phyloP scores from a whole-genome alignment of 2,888 invertebrate species.

The Rhingia rostrata region DNA sequence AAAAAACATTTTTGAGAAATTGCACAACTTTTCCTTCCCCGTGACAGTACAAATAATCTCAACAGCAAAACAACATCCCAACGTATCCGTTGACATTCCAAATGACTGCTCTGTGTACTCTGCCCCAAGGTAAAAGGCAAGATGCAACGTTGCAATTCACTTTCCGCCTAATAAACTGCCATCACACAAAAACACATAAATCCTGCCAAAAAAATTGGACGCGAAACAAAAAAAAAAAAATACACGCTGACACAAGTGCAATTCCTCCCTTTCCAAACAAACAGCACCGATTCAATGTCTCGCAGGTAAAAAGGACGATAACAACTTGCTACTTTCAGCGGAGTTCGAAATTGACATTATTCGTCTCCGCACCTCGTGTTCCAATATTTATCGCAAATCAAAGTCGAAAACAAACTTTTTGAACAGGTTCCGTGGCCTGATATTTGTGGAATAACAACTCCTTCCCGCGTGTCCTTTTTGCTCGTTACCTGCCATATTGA shows the following conservation, averaged over 20 bases:
- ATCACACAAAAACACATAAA: conserved; percentile 47
- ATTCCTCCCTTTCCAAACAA: background rate
- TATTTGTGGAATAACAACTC: conserved; percentile 24
- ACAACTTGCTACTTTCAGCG: background rate
- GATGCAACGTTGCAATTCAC: conserved; percentile 27
- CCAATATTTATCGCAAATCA: conserved; percentile 57
- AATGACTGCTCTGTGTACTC: conserved; percentile 16
- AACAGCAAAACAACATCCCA: conserved; percentile 17
- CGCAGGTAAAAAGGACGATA: background rate
- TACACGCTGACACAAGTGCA: conserved; percentile 2
- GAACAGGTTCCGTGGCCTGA: conserved; percentile 48
- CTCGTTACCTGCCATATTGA: background rate
- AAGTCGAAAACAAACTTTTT: conserved; percentile 64
- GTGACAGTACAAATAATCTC: conserved; percentile 43
- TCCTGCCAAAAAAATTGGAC: conserved; percentile 35
- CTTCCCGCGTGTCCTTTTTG: conserved; percentile 32
- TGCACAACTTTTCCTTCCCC: conserved; percentile 46
- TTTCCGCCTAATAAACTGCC: conserved; percentile 55
- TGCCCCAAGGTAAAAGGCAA: conserved; percentile 50
- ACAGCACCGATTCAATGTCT: background rate
- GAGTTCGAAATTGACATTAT: conserved; percentile 18
- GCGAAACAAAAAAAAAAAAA: conserved; percentile 41
- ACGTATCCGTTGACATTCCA: conserved; percentile 14
- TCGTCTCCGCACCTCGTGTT: conserved; percentile 27
- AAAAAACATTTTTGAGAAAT: conserved; percentile 31